A percentile compares a stretch with the other conserved stretches of the same genome.
phyloP scores from a whole-genome alignment of 2,888 invertebrate species.

The Cepaea hortensis region DNA sequence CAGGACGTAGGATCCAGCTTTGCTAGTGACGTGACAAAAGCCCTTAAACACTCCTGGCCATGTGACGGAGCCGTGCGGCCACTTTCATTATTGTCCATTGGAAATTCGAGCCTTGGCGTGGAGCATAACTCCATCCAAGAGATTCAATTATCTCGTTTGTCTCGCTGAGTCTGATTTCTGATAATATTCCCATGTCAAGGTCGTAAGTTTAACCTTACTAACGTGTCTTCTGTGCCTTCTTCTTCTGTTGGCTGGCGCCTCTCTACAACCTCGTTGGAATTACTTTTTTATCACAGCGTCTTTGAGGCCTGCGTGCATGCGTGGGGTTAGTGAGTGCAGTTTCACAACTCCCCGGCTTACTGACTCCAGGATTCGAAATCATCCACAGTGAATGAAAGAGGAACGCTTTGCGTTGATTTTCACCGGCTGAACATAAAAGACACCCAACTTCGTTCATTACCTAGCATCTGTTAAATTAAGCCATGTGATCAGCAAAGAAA shows the following conservation, averaged over 20 bases:
- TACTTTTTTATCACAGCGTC: no score
- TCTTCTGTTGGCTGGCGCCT: no score
- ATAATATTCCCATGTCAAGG: not conserved
- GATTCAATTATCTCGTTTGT: slow-evolving; percentile 50
- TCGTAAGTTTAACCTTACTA: not conserved
- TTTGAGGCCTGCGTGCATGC: no score
- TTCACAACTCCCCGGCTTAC: no score
- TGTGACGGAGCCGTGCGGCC: slow-evolving; percentile 15
- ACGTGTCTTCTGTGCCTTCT: not conserved
- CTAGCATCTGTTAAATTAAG: no score
- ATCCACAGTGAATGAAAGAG: no score
- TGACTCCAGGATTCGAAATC: no score
- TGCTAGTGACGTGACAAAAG: slow-evolving; percentile 12
- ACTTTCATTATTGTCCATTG: slow-evolving; percentile 45
- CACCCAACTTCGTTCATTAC: no score
- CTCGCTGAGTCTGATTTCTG: not conserved
- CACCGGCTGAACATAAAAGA: no score
- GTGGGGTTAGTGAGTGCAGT: no score
- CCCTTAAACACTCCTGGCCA: slow-evolving; percentile 23
- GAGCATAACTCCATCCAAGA: slow-evolving; percentile 14
- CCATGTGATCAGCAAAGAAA: not conserved
- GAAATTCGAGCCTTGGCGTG: slow-evolving; percentile 34
- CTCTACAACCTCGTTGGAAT: no score
- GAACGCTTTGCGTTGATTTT: no score
- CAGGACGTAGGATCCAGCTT: not conserved